Percentiles rank a stretch among this genome's conserved stretches.
phyloP scores from a whole-genome alignment of 2,888 invertebrate species.

The Mantis religiosa region DNA sequence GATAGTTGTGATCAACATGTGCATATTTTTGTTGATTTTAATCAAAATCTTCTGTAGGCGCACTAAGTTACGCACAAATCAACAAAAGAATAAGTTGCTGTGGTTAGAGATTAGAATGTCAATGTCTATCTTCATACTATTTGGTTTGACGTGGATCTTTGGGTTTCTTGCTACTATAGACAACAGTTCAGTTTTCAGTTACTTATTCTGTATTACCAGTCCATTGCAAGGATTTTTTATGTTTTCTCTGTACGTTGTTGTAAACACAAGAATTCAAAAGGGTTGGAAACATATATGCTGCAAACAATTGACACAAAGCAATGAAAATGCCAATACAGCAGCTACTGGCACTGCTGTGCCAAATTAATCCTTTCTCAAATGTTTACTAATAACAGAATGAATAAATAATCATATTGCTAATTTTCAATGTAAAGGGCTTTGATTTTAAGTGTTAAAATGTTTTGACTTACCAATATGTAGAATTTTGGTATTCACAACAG shows the following conservation, averaged over 20 bases:
- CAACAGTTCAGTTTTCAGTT: neutral
- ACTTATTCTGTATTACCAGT: neutral
- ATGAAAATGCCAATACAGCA: neutral
- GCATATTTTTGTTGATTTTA: neutral
- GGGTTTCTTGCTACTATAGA: neutral
- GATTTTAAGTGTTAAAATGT: too few relatives aligned
- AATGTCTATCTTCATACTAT: neutral
- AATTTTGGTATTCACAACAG: too few relatives aligned
- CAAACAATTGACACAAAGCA: neutral
- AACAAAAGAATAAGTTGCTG: neutral
- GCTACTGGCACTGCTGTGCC: too few relatives aligned
- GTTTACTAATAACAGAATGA: too few relatives aligned
- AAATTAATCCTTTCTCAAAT: too few relatives aligned
- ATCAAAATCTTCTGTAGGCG: neutral
- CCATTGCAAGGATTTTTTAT: neutral
- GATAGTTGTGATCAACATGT: neutral
- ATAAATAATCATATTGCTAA: too few relatives aligned
- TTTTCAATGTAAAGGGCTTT: too few relatives aligned
- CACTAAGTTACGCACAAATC: neutral
- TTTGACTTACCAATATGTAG: too few relatives aligned
- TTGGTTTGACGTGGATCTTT: neutral
- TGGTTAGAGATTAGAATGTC: neutral
- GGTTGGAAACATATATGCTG: neutral
- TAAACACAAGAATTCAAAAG: neutral
- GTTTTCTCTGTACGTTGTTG: neutral